phyloP scores from a whole-genome alignment of 1,140 invertebrate genomes.

The Argopecten irradians region DNA sequence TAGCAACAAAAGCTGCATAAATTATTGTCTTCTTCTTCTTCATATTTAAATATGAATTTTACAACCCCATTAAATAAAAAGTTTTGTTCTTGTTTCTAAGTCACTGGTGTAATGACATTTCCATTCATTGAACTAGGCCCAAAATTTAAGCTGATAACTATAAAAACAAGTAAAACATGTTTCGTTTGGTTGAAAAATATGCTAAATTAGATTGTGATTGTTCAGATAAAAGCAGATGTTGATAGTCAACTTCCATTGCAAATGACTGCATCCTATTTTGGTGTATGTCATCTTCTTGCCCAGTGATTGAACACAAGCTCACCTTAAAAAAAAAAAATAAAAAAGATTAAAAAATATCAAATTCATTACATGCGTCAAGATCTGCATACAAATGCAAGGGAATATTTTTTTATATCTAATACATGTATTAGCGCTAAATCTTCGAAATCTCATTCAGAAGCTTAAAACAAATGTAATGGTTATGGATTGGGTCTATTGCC shows the following conservation, averaged over 20 bases:
- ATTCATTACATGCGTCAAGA: not conserved
- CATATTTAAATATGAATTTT: not conserved
- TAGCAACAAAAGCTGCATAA: constrained; percentile 26
- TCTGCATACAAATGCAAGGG: not conserved
- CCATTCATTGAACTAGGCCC: not conserved
- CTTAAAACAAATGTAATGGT: no score
- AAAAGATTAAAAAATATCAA: not conserved
- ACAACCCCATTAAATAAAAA: not conserved
- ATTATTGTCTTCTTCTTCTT: constrained; percentile 30
- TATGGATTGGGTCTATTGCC: no score
- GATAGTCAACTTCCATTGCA: not conserved
- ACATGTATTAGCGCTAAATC: no score
- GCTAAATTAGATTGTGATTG: not conserved
- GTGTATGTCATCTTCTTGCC: not conserved
- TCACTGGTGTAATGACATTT: not conserved
- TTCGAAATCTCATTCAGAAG: no score
- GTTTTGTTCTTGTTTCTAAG: not conserved
- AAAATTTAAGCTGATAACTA: not conserved
- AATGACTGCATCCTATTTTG: not conserved
- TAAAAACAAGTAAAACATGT: not conserved
- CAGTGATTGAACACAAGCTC: not conserved
- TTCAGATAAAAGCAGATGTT: not conserved
- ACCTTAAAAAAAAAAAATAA: not conserved
- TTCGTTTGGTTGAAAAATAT: not conserved
- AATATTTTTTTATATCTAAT: no score